phyloP scores from a whole-genome alignment of 2,888 invertebrate species.

The Lissocephala sabroskyi region DNA sequence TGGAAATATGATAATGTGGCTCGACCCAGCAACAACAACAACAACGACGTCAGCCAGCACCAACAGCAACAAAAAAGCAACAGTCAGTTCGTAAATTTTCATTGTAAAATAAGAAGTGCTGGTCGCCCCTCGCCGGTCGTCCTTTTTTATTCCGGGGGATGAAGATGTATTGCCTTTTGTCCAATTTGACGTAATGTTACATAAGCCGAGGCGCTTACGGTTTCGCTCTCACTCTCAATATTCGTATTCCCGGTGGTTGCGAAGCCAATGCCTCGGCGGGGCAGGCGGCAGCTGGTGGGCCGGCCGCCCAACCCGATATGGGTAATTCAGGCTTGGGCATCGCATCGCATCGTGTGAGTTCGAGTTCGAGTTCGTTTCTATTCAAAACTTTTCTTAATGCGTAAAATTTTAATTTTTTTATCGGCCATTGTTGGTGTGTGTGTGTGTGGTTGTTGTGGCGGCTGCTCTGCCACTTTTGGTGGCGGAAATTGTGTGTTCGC shows the following conservation, averaged over 20 bases:
- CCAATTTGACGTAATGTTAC: constrained; percentile 68
- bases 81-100: constrained; percentile 63
- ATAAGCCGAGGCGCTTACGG: constrained; percentile 37
- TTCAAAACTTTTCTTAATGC: constrained; percentile 35
- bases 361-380: background rate
- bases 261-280: no score
- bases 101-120: constrained; percentile 48
- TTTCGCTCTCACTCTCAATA: background rate
- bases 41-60: constrained; percentile 1
- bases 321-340: no score
- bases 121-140: constrained; percentile 4
- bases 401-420: constrained; percentile 58
- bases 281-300: constrained; percentile 3
- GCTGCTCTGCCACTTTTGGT: constrained; percentile 26
- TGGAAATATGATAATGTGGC: constrained; percentile 68
- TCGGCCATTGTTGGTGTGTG: constrained; percentile 13
- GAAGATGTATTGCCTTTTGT: constrained; percentile 69
- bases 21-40: constrained; percentile 25
- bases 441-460: constrained; percentile 17
- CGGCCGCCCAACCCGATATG: constrained; percentile 43
- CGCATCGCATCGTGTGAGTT: constrained; percentile 2
- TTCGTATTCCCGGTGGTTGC: no score
- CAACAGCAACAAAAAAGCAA: constrained; percentile 38
- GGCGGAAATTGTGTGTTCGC: constrained; percentile 50
- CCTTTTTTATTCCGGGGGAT: constrained; percentile 41